A percentile compares a stretch with the other conserved stretches of the same genome.
Conservation (phyloP, 2,797 vertebrate genomes). For the Dendrocincla fuliginosa region DNA sequence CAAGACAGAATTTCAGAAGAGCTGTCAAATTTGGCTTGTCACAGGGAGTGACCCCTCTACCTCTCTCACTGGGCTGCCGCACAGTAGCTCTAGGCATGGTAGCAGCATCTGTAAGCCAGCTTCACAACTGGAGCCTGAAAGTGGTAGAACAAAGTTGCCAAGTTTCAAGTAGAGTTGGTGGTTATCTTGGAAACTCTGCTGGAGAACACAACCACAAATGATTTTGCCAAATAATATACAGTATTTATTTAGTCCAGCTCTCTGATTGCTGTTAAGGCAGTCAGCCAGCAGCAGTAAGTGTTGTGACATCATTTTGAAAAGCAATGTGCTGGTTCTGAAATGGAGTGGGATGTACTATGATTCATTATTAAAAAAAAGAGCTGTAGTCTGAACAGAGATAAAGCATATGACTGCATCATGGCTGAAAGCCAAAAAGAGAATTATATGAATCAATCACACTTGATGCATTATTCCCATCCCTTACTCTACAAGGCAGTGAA, state of each 20-base stretch:
- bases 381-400: constrained; percentile 60
- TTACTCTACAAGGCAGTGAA: constrained; percentile 27
- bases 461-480: constrained; percentile 32
- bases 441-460: constrained; percentile 40
- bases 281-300: constrained; percentile 67
- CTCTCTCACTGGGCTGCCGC: not conserved
- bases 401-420: constrained; percentile 49
- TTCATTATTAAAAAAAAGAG: constrained; percentile 50
- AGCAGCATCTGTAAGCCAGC: constrained; percentile 48
- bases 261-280: constrained; percentile 67
- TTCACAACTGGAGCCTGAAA: constrained; percentile 54
- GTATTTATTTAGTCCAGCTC: constrained; percentile 73
- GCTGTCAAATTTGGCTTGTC: constrained; percentile 21
- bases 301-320: constrained; percentile 69
- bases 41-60: not conserved
- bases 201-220: constrained; percentile 71
- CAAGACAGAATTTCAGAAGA: constrained; percentile 18
- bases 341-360: constrained; percentile 62
- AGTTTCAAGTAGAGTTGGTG: constrained; percentile 66
- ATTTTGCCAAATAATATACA: constrained; percentile 75
- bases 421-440: constrained; percentile 40
- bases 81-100: constrained; percentile 27
- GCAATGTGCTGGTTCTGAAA: constrained; percentile 56
- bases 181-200: constrained; percentile 74
- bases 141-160: constrained; percentile 62